Conservation (phyloP, 2,797 vertebrate genomes). For the Urocyon cinereoargenteus region DNA sequence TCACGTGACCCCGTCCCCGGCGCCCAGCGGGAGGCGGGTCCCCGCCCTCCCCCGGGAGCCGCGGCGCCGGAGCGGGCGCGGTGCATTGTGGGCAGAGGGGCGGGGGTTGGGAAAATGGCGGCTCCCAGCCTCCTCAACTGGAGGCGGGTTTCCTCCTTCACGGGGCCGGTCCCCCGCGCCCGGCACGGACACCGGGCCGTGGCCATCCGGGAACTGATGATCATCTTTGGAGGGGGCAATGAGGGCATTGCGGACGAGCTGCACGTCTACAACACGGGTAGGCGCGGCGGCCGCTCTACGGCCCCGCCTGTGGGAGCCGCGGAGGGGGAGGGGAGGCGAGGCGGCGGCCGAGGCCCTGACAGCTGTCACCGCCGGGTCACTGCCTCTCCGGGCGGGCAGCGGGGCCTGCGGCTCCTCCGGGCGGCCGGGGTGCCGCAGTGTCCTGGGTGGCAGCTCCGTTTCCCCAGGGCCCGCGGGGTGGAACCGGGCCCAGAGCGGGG, state of each 20-base stretch:
- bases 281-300: constrained; percentile 70
- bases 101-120: constrained; percentile 88
- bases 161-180: constrained; percentile 94
- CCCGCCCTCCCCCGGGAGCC: constrained; percentile 32
- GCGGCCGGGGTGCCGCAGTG: background rate
- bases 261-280: constrained; percentile 98
- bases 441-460: background rate
- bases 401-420: background rate
- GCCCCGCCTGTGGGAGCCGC: constrained; percentile 63
- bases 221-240: constrained; percentile 98
- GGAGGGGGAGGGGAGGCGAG: constrained; percentile 76
- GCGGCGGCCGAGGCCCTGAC: constrained; percentile 75
- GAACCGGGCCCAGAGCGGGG: background rate
- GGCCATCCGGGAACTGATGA: constrained; percentile 94
- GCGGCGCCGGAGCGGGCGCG: constrained; percentile 76
- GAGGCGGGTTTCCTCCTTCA: constrained; percentile 93
- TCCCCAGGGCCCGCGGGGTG: background rate
- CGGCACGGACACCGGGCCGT: constrained; percentile 97
- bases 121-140: constrained; percentile 89
- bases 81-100: constrained; percentile 88
- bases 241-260: constrained; percentile 97
- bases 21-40: constrained; percentile 69
- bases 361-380: constrained; percentile 76
- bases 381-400: background rate
- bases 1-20: constrained; percentile 44